phyloP scores from a whole-genome alignment of 2,888 invertebrate genomes.

The Perdita meconis region DNA sequence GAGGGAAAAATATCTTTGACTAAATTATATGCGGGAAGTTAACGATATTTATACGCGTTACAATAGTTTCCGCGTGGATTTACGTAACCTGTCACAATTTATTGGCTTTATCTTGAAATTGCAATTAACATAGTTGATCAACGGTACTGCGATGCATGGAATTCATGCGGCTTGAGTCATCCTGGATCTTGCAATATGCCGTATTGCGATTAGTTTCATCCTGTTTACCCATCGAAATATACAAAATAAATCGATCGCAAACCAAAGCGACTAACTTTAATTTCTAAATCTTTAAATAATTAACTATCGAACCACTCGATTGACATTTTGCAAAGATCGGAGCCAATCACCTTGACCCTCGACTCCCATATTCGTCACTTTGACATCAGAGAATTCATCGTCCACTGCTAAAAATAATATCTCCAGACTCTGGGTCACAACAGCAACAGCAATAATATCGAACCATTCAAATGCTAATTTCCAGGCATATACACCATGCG shows the following conservation, averaged over 20 bases:
- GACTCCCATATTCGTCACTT: background rate
- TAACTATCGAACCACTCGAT: too few species aligned
- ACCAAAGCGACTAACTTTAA: background rate
- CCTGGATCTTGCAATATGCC: conserved; percentile 14
- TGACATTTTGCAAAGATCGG: too few species aligned
- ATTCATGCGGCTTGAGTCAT: conserved; percentile 54
- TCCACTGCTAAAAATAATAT: background rate
- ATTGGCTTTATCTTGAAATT: conserved; percentile 35
- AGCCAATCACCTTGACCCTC: too few species aligned
- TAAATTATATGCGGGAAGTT: background rate
- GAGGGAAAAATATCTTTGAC: background rate
- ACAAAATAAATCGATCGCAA: too few species aligned
- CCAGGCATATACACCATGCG: conserved; percentile 95
- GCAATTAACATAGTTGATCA: conserved; percentile 61
- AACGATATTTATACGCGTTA: conserved; percentile 22
- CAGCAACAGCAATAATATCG: background rate
- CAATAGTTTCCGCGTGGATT: conserved; percentile 37
- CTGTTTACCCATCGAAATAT: conserved; percentile 15
- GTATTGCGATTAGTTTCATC: conserved; percentile 17
- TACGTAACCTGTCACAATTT: conserved; percentile 25
- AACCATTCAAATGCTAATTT: conserved; percentile 12
- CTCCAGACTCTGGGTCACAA: background rate
- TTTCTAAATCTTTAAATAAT: too few species aligned
- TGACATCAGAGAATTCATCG: background rate
- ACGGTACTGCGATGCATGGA: conserved; percentile 38